phyloP scores from a whole-genome alignment of 37 sponge, comb jelly and placozoan genomes.

The Bolinopsis microptera region DNA sequence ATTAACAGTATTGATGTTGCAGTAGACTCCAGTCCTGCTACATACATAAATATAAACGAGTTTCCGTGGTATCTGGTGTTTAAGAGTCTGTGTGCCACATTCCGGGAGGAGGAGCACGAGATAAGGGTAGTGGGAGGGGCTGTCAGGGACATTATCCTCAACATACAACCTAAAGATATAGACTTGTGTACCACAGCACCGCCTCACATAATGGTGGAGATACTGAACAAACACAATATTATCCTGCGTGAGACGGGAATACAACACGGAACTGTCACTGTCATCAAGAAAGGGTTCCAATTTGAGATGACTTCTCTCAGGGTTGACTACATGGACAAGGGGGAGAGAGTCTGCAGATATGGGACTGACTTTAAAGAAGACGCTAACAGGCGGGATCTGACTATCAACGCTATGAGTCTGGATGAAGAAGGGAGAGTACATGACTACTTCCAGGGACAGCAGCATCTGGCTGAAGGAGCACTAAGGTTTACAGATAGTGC shows the following conservation, averaged over 20 bases:
- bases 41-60: background rate
- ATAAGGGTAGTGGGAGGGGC: conserved; percentile 44
- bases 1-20: too few relatives aligned
- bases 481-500: conserved; percentile 49
- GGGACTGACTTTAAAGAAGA: conserved; percentile 35
- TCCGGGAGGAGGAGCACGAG: background rate
- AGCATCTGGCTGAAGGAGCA: background rate
- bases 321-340: background rate
- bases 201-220: conserved; percentile 30
- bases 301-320: conserved; percentile 37
- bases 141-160: conserved; percentile 29
- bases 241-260: conserved; percentile 12
- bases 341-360: background rate
- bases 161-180: conserved; percentile 14
- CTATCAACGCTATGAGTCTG: conserved; percentile 47
- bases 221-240: background rate
- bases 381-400: conserved; percentile 16
- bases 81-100: background rate
- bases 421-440: background rate
- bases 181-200: conserved; percentile 39
- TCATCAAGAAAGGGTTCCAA: background rate
- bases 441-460: conserved; percentile 5
- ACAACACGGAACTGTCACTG: conserved; percentile 42
- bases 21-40: too few relatives aligned
- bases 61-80: background rate